A percentile compares a stretch with the other conserved stretches of the same genome.
phyloP scores from a whole-genome alignment of 2,888 invertebrate genomes.

The Leptopilina drosophilae region DNA sequence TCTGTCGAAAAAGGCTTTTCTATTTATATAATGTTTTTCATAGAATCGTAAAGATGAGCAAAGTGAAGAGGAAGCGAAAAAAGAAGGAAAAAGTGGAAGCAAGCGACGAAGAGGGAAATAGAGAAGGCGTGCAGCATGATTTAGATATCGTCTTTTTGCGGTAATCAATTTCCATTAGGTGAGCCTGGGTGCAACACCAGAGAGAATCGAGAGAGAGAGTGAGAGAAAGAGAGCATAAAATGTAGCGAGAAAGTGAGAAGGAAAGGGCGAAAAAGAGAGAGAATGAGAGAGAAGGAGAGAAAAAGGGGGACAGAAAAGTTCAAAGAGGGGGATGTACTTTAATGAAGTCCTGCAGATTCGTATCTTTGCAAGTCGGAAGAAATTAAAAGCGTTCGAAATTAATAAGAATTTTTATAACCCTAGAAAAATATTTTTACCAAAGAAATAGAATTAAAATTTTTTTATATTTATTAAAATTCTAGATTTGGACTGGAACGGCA shows the following conservation, averaged over 20 bases:
- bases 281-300: conserved; percentile 54
- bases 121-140: conserved; percentile 67
- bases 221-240: conserved; percentile 39
- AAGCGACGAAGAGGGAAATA: conserved; percentile 49
- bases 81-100: conserved; percentile 2
- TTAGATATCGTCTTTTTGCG: conserved; percentile 71
- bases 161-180: conserved; percentile 74
- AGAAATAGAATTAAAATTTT: no score
- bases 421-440: background rate
- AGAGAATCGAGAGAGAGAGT: conserved; percentile 49
- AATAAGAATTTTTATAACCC: background rate
- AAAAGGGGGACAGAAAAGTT: conserved; percentile 52
- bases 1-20: conserved; percentile 56
- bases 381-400: conserved; percentile 27
- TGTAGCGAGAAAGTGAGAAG: conserved; percentile 37
- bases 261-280: conserved; percentile 44
- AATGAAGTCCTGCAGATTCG: conserved; percentile 59
- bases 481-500: no score
- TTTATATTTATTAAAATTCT: no score
- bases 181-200: conserved; percentile 57
- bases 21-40: conserved; percentile 59
- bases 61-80: conserved; percentile 44
- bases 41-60: conserved; percentile 56
- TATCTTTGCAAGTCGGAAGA: conserved; percentile 33
- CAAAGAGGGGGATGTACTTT: conserved; percentile 49